Percentiles rank a stretch among this genome's conserved stretches.
Evolutionary conservation across 1,140 invertebrate species (phyloP).

Genomic region (Araneus ventricosus): DNA sequence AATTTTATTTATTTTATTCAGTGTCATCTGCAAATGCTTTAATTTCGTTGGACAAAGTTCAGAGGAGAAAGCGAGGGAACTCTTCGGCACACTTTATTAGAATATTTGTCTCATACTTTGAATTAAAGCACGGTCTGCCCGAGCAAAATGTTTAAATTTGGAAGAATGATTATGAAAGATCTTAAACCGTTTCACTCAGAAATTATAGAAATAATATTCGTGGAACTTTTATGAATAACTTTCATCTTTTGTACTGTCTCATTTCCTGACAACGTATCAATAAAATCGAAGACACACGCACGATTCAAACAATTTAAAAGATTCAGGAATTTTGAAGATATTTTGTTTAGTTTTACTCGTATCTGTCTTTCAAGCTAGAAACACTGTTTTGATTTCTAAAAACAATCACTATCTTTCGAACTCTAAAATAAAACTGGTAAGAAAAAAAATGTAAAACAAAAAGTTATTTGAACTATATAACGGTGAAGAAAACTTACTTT

Average conservation of each 20-base stretch:
- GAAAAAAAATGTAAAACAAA: too few relatives aligned
- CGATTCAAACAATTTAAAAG: too few relatives aligned
- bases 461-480: too few relatives aligned
- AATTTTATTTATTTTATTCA: constrained; percentile 44
- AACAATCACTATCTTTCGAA: too few relatives aligned
- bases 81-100: neutral
- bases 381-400: too few relatives aligned
- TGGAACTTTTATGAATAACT: neutral
- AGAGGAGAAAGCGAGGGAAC: neutral
- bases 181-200: neutral
- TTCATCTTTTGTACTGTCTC: neutral
- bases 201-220: neutral
- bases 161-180: neutral
- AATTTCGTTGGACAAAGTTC: neutral
- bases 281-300: neutral
- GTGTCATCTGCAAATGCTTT: constrained; percentile 16
- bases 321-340: too few relatives aligned
- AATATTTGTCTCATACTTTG: neutral
- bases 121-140: neutral
- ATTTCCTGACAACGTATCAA: neutral
- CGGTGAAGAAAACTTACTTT: too few relatives aligned
- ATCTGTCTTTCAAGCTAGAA: too few relatives aligned
- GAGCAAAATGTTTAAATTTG: neutral
- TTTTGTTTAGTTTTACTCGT: too few relatives aligned
- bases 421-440: too few relatives aligned